A percentile compares a stretch with the other conserved stretches of the same genome.
Conservation (phyloP, 2,888 invertebrate species). For the Creontiades dilutus region DNA sequence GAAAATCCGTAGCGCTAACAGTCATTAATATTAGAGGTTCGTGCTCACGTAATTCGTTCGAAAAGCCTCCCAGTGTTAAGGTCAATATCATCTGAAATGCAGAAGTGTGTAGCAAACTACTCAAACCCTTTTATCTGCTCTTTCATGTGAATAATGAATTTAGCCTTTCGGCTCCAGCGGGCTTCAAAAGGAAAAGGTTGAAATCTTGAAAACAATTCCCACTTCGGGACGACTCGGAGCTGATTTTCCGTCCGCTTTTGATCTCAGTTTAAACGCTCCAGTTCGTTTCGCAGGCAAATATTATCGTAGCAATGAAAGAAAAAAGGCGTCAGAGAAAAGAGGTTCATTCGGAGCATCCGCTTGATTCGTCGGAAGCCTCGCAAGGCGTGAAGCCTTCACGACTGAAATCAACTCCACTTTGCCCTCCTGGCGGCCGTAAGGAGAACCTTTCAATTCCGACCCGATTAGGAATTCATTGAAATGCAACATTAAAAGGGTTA, state of each 20-base stretch:
- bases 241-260: neutral
- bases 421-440: neutral
- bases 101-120: neutral
- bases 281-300: conserved; percentile 12
- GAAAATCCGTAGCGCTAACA: neutral
- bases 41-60: no score
- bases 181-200: neutral
- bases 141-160: neutral
- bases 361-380: conserved; percentile 24
- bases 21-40: neutral
- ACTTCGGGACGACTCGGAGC: neutral
- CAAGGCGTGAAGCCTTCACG: conserved; percentile 8
- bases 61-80: no score
- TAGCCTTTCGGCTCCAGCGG: neutral
- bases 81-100: no score
- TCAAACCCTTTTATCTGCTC: no score
- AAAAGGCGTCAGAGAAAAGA: neutral
- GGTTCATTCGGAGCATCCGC: neutral
- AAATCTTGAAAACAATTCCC: conserved; percentile 2
- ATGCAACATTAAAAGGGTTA: conserved; percentile 53
- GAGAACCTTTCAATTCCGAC: conserved; percentile 50
- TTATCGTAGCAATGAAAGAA: conserved; percentile 40
- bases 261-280: neutral
- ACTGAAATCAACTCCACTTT: neutral
- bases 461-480: conserved; percentile 62